Evolutionary conservation across 1,140 invertebrate genomes (phyloP).

Genomic region (Megalonaias nervosa): DNA sequence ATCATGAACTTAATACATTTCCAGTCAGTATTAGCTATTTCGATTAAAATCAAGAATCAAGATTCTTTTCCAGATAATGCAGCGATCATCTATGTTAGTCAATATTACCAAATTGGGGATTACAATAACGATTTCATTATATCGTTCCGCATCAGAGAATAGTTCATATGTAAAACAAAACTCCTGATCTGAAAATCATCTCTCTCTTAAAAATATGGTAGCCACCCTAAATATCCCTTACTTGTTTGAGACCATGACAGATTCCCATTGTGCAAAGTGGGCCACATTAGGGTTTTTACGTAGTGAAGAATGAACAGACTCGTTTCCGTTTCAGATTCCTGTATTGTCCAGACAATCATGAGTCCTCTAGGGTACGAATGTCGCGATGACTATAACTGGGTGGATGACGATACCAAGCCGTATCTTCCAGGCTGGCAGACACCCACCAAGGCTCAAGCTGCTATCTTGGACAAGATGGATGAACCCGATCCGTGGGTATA

Average conservation of each 20-base stretch:
- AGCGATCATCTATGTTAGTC: no score
- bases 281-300: no score
- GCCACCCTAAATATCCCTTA: no score
- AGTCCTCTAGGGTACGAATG: constrained; percentile 60
- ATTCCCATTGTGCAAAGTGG: background rate
- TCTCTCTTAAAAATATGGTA: background rate
- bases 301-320: background rate
- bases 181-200: background rate
- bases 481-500: constrained; percentile 64
- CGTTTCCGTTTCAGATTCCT: constrained; percentile 60
- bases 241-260: background rate
- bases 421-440: constrained; percentile 64
- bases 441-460: constrained; percentile 42
- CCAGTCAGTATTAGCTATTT: no score
- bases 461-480: constrained; percentile 40
- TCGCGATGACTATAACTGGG: constrained; percentile 68
- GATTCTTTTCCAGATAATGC: no score
- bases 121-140: background rate
- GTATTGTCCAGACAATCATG: constrained; percentile 54
- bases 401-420: constrained; percentile 66
- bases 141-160: background rate
- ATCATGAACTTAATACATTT: no score
- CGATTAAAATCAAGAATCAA: no score
- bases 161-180: background rate
- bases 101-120: no score